Evolutionary conservation across 2,113 vertebrate species (phyloP).

Genomic region (Sapayoa aenigma): DNA sequence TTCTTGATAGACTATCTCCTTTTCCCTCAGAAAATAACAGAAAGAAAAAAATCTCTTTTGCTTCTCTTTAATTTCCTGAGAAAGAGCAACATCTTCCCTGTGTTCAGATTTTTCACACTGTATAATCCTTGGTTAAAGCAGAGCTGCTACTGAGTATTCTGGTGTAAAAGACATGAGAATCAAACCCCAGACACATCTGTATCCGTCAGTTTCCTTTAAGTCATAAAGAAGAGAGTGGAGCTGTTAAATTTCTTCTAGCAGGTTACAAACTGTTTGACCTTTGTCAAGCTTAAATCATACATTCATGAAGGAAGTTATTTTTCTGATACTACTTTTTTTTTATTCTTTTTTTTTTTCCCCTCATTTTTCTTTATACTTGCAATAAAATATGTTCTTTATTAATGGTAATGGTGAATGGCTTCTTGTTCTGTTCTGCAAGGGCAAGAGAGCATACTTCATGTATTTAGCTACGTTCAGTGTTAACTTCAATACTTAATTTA

Average conservation of each 20-base stretch:
- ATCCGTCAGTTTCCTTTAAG: background rate
- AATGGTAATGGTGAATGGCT: background rate
- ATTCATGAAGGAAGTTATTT: background rate
- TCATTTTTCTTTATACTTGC: background rate
- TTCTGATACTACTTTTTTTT: background rate
- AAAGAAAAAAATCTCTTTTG: background rate
- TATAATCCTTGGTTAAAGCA: background rate
- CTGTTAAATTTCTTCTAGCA: background rate
- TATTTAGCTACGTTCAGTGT: background rate
- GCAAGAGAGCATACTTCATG: background rate
- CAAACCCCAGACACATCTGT: background rate
- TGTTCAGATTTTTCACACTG: background rate
- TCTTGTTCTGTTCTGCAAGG: background rate
- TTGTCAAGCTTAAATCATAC: background rate
- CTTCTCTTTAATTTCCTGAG: background rate
- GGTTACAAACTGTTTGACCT: background rate
- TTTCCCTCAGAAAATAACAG: background rate
- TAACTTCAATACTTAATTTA: background rate
- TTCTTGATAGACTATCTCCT: background rate
- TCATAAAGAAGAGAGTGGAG: background rate
- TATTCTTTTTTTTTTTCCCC: background rate
- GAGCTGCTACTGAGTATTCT: background rate
- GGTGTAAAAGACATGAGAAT: background rate
- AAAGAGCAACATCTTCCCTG: background rate
- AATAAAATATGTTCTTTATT: background rate